Conservation (phyloP, 2,888 invertebrate genomes). For the Blastobasis lacticolella region DNA sequence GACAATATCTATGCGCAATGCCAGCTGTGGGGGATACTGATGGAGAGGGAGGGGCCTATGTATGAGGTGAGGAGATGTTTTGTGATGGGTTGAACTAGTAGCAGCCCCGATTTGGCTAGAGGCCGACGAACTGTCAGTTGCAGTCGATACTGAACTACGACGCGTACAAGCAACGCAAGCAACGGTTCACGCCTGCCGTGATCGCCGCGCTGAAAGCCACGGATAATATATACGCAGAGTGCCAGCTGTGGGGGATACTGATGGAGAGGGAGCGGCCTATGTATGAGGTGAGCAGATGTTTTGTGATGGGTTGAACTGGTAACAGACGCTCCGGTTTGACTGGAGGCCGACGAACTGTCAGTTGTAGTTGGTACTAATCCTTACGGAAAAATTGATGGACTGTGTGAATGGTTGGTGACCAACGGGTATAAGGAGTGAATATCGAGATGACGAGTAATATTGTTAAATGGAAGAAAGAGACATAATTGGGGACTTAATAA, state of each 20-base stretch:
- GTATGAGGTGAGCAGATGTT: constrained; percentile 76
- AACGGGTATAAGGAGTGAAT: too few relatives aligned
- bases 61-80: constrained; percentile 76
- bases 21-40: constrained; percentile 87
- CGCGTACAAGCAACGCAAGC: constrained; percentile 76
- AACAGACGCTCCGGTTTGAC: neutral
- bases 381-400: too few relatives aligned
- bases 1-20: constrained; percentile 86
- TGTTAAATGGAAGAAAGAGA: too few relatives aligned
- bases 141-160: constrained; percentile 48
- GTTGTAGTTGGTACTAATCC: too few relatives aligned
- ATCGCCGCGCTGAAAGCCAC: constrained; percentile 79
- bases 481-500: too few relatives aligned
- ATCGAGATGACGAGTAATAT: too few relatives aligned
- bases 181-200: constrained; percentile 83
- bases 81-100: constrained; percentile 72
- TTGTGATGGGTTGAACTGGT: constrained; percentile 72
- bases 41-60: constrained; percentile 86
- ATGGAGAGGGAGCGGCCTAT: constrained; percentile 86
- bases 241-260: constrained; percentile 89
- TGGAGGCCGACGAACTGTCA: neutral
- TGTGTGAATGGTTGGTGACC: too few relatives aligned
- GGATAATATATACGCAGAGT: constrained; percentile 84
- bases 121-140: too few relatives aligned
- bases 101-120: neutral